Evolutionary conservation across 2,888 invertebrate genomes (phyloP).

Genomic region (Cheilosia pagana): DNA sequence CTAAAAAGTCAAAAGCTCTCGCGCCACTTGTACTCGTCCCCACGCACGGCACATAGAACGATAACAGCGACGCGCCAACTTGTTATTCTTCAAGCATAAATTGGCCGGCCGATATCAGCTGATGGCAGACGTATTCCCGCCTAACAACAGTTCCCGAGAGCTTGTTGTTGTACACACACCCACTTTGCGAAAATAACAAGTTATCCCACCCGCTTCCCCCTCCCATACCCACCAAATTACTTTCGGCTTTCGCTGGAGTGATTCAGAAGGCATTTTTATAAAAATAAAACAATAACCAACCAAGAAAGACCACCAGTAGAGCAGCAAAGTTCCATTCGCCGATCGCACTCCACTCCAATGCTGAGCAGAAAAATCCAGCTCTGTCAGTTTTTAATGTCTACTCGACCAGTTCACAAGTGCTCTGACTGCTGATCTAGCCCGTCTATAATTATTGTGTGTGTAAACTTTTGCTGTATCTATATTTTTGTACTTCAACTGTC

Average conservation of each 20-base stretch:
- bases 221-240: neutral
- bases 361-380: conserved; percentile 42
- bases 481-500: neutral
- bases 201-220: neutral
- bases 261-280: conserved; percentile 12
- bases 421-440: neutral
- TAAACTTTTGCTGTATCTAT: neutral
- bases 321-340: conserved; percentile 13
- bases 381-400: conserved; percentile 43
- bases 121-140: conserved; percentile 5
- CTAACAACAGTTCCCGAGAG: conserved; percentile 32
- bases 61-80: neutral
- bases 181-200: conserved; percentile 4
- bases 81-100: neutral
- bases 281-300: neutral
- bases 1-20: conserved; percentile 1
- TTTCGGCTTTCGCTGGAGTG: neutral
- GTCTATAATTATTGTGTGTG: neutral
- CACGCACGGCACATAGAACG: too few species aligned
- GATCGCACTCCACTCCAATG: conserved; percentile 11
- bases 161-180: neutral
- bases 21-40: neutral
- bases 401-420: conserved; percentile 58
- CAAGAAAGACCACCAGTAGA: conserved; percentile 35
- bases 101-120: conserved; percentile 12